These are phyloP conservation scores for Fregetta grallaria DNA, from an alignment of 2,113 vertebrate genomes.

Conservation along the genomic window DNA sequence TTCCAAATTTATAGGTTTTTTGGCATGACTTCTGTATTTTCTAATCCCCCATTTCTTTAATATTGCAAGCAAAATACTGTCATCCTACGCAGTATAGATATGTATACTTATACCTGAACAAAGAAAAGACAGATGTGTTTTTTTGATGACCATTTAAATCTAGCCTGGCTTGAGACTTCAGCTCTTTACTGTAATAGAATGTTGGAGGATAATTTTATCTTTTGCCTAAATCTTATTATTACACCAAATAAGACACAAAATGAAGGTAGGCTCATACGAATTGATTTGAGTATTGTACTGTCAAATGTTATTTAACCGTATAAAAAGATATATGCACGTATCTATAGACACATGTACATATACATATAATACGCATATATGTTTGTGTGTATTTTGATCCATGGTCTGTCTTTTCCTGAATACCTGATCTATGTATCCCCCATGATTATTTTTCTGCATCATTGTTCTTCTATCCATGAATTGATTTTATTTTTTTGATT, in stretches of 20 bases:
- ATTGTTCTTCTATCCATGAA: neutral
- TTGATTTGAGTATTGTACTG: neutral
- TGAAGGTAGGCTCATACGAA: rapidly evolving
- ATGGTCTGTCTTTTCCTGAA: neutral
- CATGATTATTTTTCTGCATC: neutral
- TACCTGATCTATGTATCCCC: neutral
- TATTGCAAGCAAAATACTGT: neutral
- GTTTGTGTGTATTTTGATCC: neutral
- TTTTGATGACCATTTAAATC: neutral
- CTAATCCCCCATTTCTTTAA: neutral
- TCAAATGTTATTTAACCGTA: neutral
- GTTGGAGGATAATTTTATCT: neutral
- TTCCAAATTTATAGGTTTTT: neutral
- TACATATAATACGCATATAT: neutral
- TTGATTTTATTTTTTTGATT: rapidly evolving
- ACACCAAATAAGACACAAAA: neutral
- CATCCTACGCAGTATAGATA: neutral
- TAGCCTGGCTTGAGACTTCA: neutral
- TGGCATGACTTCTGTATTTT: neutral
- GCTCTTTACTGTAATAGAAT: neutral
- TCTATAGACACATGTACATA: neutral
- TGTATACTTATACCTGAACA: neutral
- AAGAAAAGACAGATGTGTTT: neutral
- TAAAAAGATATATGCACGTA: neutral
- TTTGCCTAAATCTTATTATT: neutral